phyloP scores from a whole-genome alignment of 2,797 vertebrate species.

The Tenualosa ilisha region DNA sequence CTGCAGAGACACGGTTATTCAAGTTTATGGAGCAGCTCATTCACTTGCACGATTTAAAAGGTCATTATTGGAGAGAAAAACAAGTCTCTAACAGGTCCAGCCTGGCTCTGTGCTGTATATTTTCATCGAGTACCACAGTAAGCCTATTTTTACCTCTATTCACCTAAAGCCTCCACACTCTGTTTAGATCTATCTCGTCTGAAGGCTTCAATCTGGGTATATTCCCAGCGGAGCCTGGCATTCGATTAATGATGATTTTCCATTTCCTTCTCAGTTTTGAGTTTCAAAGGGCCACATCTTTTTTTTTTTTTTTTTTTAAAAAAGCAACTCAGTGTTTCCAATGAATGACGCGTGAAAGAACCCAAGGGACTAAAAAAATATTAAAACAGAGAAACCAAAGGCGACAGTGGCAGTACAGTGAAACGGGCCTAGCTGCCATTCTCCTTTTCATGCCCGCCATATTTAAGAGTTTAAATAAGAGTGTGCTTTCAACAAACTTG shows the following conservation, averaged over 20 bases:
- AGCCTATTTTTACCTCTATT: conserved; percentile 50
- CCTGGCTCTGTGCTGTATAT: not conserved
- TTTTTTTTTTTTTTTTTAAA: not conserved
- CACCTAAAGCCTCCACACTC: conserved; percentile 50
- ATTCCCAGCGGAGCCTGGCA: conserved; percentile 54
- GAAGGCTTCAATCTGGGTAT: conserved; percentile 46
- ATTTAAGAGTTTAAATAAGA: conserved; percentile 51
- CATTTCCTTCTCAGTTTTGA: conserved; percentile 67
- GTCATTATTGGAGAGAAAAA: not conserved
- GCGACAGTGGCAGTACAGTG: conserved; percentile 43
- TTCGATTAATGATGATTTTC: conserved; percentile 59
- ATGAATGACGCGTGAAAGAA: conserved; percentile 55
- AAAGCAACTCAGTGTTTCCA: conserved; percentile 59
- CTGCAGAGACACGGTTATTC: not conserved
- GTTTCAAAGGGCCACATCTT: conserved; percentile 59
- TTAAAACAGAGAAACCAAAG: conserved; percentile 45
- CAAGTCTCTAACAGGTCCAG: not conserved
- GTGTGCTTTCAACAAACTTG: not conserved
- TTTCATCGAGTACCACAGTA: not conserved
- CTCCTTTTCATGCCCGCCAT: conserved; percentile 50
- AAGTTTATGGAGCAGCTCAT: not conserved
- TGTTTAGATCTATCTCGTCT: conserved; percentile 56
- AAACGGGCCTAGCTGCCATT: conserved; percentile 56
- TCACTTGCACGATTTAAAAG: not conserved
- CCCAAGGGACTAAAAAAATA: conserved; percentile 57